These are phyloP conservation scores for Parambassis ranga DNA, from an alignment of 2,797 vertebrate species.

Conservation along the genomic window DNA sequence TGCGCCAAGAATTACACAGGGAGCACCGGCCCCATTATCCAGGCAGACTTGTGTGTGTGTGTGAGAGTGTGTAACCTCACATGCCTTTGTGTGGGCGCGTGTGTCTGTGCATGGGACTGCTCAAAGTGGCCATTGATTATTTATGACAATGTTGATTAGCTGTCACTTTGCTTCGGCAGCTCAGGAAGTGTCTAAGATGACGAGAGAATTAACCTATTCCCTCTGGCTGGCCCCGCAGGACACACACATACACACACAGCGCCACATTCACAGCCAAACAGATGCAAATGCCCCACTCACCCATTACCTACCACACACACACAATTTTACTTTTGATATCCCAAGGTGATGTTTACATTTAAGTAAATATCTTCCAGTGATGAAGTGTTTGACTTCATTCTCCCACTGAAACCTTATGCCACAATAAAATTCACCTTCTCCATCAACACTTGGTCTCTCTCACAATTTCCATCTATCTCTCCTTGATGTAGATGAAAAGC, in stretches of 20 bases:
- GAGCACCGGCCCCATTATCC: conserved; percentile 79
- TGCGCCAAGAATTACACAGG: conserved; percentile 76
- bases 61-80: conserved; percentile 33
- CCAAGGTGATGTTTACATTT: conserved; percentile 70
- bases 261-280: conserved; percentile 45
- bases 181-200: conserved; percentile 86
- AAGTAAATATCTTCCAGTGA: conserved; percentile 70
- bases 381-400: conserved; percentile 69
- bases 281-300: conserved; percentile 62
- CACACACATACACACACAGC: conserved; percentile 37
- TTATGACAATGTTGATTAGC: conserved; percentile 90
- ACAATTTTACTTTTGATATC: conserved; percentile 65
- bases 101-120: conserved; percentile 60
- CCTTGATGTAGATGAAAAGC: conserved; percentile 5
- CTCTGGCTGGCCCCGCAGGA: conserved; percentile 73
- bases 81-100: conserved; percentile 56
- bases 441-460: conserved; percentile 37
- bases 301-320: conserved; percentile 52
- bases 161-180: conserved; percentile 84
- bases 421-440: conserved; percentile 43
- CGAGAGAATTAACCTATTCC: conserved; percentile 85
- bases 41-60: conserved; percentile 51
- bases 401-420: conserved; percentile 65
- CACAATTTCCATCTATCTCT: conserved; percentile 7
- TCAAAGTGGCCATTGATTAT: conserved; percentile 86